A percentile compares a stretch with the other conserved stretches of the same genome.
Evolutionary conservation across 2,797 vertebrate species (phyloP).

Genomic region (Dicrostonyx torquatus): DNA sequence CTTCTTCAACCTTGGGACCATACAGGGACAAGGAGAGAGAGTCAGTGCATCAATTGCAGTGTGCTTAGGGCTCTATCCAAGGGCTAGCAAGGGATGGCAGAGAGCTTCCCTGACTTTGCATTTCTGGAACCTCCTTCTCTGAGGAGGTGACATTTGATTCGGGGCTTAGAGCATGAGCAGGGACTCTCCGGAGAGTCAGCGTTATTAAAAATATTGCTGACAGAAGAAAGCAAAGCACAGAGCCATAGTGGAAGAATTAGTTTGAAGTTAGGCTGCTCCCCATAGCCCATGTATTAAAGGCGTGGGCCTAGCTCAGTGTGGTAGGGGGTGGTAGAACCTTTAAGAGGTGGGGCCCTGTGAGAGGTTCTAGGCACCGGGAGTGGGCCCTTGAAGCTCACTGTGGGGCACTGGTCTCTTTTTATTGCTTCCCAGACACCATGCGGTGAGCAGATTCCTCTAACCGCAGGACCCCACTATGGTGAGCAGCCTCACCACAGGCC

Average conservation of each 20-base stretch:
- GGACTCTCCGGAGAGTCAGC: neutral
- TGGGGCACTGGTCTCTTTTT: neutral
- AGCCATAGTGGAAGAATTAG: neutral
- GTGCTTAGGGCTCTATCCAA: neutral
- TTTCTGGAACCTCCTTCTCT: slow-evolving; percentile 2
- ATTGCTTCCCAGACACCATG: neutral
- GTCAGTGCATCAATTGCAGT: neutral
- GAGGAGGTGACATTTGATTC: slow-evolving; percentile 17
- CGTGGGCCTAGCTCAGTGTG: neutral
- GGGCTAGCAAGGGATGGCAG: neutral
- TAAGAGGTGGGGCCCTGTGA: neutral
- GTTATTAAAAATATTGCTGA: slow-evolving; percentile 15
- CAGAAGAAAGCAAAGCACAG: slow-evolving; percentile 2
- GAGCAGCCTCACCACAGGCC: neutral
- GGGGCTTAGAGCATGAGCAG: neutral
- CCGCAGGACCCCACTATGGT: neutral
- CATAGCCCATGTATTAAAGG: neutral
- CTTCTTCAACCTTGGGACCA: neutral
- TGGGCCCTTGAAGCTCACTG: neutral
- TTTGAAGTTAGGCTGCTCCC: neutral
- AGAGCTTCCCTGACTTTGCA: neutral
- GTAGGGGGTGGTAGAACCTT: neutral
- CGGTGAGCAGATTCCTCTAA: neutral
- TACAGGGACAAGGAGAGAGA: neutral
- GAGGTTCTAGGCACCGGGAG: neutral